Evolutionary conservation across 2,888 invertebrate species (phyloP).

Genomic region (Melinaea marsaeus): DNA sequence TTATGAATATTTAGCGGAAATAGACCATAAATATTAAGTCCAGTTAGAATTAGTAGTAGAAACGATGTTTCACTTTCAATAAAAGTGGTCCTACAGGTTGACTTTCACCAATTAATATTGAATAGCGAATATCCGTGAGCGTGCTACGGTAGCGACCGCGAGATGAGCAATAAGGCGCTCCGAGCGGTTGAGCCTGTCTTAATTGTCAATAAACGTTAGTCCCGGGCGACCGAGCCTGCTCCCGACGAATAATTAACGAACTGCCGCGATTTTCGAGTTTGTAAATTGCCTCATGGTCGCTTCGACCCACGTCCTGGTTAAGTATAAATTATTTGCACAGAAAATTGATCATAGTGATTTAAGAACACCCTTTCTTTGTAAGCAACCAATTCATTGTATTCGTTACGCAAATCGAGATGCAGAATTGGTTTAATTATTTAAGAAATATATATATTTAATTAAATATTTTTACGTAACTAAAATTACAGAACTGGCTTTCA

Average conservation of each 20-base stretch:
- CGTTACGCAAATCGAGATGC: background rate
- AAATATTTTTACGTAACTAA: no score
- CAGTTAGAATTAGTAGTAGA: no score
- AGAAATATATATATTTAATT: no score
- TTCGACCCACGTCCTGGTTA: conserved; percentile 70
- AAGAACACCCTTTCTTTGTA: conserved; percentile 60
- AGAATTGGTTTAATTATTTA: no score
- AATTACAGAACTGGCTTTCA: no score
- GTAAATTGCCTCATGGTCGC: conserved; percentile 76
- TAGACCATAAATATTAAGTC: no score
- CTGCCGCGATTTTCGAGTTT: conserved; percentile 77
- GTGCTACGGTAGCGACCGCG: conserved; percentile 44
- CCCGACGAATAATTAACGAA: conserved; percentile 76
- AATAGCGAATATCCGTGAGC: conserved; percentile 51
- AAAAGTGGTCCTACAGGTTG: background rate
- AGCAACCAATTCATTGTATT: conserved; percentile 33
- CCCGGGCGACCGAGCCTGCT: conserved; percentile 59
- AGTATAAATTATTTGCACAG: conserved; percentile 72
- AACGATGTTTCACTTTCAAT: no score
- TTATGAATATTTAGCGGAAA: no score
- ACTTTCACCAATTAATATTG: conserved; percentile 38
- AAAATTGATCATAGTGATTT: conserved; percentile 74
- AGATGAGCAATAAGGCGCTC: conserved; percentile 61
- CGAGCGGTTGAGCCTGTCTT: conserved; percentile 64
- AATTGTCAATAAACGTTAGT: conserved; percentile 76